Base-by-base conservation (phyloP, 2,888 invertebrate species). In the Agrochola litura region DNA sequence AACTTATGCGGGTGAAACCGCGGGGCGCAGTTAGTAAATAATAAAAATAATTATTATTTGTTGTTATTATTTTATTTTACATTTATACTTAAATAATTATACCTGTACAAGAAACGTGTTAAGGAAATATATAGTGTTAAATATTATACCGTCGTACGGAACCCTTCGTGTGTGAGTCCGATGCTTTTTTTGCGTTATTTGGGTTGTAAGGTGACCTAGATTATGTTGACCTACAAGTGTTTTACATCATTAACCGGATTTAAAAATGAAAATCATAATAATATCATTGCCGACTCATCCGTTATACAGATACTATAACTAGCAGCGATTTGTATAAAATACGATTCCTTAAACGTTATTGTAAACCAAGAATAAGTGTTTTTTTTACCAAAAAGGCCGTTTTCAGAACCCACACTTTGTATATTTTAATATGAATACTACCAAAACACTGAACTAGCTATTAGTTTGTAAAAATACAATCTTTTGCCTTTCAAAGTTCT, bases 401-500 rank as follows among this genome's bases (percentile, higher is more conserved):
- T 22, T 9, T 4, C 16, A 1, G 2, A 49, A 16, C 10, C 5
- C 5, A 25, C 10, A 30, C 12, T 43, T 54, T 14, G 8, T 41
- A 37, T 41, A 25, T 56, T 49, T 66, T 61, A n/a, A n/a, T 37
- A 71, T 61, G 2, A 72, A 54, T n/a, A 6, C 10, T 22, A 56
- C 49, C 5, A 49, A 37, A 63, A 30, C n/a, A 16, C 12, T 37
- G 1, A 60, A 67, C 12, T 56, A 63, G 41, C 14, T 49, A 49
- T 46, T 58, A 46, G 14, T 84, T 67, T 30, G 12, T 0, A 37
- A 46, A n/a, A 43, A 30, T 37, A 19, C 0, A 12, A 0, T 60
- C 56, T 73, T 81, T 78, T 72, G 25, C 66, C n/a, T 56, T 69
- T 46, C 25, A 71, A 61, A 75, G 60, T 72, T 64, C 58, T 56